Base-by-base conservation (phyloP, 1,140 invertebrate genomes). In the Trissolcus basalis region DNA sequence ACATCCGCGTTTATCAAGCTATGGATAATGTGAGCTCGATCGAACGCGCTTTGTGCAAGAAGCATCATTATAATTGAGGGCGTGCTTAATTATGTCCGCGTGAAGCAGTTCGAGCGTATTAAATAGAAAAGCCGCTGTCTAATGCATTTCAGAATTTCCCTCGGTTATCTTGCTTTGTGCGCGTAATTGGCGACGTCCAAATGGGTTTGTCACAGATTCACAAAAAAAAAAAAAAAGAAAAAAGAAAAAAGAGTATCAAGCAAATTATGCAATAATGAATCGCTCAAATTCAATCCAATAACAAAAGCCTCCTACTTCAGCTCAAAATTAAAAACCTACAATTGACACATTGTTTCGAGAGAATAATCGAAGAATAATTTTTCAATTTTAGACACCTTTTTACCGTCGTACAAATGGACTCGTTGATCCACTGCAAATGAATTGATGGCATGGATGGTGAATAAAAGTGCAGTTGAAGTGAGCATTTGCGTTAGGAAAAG, bases 41-140 rank as follows among this genome's bases (percentile, higher is more conserved):
- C 67, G 60, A 75, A 68, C 48, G 61, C 67, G 74, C 58, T 56
- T 71, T 60, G 48, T 61, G 67, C 43, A 15, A 71, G 67, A 50
- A 65, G 60, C 56, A 58, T 77, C 67, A 67, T 76, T 70, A 71
- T 77, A 68, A 77, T 67, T 65, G 63, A 65, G 74, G 56, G 55
- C 47, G 56, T 49, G 63, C 67, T 71, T 71, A 77, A 77, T 77
- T 77, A 71, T 77, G 67, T 70, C 56, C 67, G 67, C 61, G 67
- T 71, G 60, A 71, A 77, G 47, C 56, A 33, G 51, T 39, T 61
- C 45, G 51, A 58, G 50, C 36, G 54, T 69, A 58, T 54, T 65
- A 56, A 70, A 60, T 14, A 47, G 55, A 71, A 48, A 59, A 70
- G 67, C 48, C 44, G 59, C 59, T 35, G 43, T 53, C 50, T 70